phyloP scores from a whole-genome alignment of 2,113 vertebrate genomes.

The Amblyopsis rosae region DNA sequence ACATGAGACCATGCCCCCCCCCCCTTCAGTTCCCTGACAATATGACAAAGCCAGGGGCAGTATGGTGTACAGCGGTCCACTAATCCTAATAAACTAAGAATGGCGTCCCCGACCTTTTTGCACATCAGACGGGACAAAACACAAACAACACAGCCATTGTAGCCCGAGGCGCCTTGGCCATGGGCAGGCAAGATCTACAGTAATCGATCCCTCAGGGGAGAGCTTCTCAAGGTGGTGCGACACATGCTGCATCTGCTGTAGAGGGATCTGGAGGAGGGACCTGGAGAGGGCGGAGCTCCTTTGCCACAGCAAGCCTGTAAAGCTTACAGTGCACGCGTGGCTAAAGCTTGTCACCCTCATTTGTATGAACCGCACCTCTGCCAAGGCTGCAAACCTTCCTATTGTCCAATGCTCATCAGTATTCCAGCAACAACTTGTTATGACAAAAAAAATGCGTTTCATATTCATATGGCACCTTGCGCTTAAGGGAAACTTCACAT shows the following conservation, averaged over 20 bases:
- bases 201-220: constrained; percentile 68
- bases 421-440: neutral
- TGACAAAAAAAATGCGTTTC: neutral
- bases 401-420: neutral
- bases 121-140: constrained; percentile 56
- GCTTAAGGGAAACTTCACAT: no score
- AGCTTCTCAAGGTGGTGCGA: constrained; percentile 71
- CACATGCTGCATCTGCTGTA: constrained; percentile 54
- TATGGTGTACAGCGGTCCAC: constrained; percentile 25
- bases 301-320: constrained; percentile 58
- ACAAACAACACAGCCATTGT: constrained; percentile 70
- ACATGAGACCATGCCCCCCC: constrained; percentile 2
- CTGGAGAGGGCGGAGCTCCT: constrained; percentile 57
- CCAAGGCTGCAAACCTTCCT: constrained; percentile 6
- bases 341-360: constrained; percentile 45
- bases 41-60: constrained; percentile 63
- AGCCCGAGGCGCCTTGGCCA: constrained; percentile 46
- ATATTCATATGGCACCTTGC: neutral
- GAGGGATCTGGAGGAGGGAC: constrained; percentile 49
- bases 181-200: constrained; percentile 63
- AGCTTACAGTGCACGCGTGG: constrained; percentile 45
- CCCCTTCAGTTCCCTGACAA: constrained; percentile 21
- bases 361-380: constrained; percentile 29
- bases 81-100: constrained; percentile 52
- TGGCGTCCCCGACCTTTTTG: constrained; percentile 60